Base-by-base conservation (phyloP, 2,888 invertebrate genomes). In the Apamea monoglypha region DNA sequence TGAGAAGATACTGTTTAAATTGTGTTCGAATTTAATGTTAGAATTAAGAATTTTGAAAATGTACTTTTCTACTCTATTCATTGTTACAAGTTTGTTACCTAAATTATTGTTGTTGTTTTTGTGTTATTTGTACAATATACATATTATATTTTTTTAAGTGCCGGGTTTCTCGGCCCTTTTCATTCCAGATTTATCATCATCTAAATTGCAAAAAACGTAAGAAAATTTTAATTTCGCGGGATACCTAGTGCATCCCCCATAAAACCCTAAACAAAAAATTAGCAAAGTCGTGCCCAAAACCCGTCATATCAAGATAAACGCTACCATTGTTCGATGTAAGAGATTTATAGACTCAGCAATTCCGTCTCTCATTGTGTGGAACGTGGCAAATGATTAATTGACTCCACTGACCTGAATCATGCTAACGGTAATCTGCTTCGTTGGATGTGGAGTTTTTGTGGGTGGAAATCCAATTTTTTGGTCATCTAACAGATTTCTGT, bases 371-470 rank as follows among this genome's bases (percentile, higher is more conserved):
- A 80, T 85, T 88, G 81, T 84, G 75, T 66, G 40, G 73, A 79
- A 72, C 68, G 68, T 12, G 75, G 44, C 72, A 77, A 80, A 81
- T 89, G 88, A 88, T 88, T 88, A 88, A 88, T 88, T 84, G 89
- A 74, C 44, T 74, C 74, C 36, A 69, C 71, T n/a, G 82, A 74
- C 83, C 79, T 83, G 78, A 74, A 81, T 75, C 70, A 72, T 72
- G 72, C 47, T 71, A 70, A 53, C 70, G 44, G 75, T 76, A 81
- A 87, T 84, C 68, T 69, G 74, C 71, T 44, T 36, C 50, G 68
- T 59, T 83, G 73, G 50, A 59, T 72, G 16, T 36, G 67, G 29
- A 73, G 73, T 88, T 88, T 88, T 85, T 87, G 85, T 83, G 50
- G 63, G 25, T 44, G 68, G 16, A 21, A 67, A 75, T 53, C 69